phyloP scores from a whole-genome alignment of 1,140 invertebrate genomes.

The Lordiphosa mommai region DNA sequence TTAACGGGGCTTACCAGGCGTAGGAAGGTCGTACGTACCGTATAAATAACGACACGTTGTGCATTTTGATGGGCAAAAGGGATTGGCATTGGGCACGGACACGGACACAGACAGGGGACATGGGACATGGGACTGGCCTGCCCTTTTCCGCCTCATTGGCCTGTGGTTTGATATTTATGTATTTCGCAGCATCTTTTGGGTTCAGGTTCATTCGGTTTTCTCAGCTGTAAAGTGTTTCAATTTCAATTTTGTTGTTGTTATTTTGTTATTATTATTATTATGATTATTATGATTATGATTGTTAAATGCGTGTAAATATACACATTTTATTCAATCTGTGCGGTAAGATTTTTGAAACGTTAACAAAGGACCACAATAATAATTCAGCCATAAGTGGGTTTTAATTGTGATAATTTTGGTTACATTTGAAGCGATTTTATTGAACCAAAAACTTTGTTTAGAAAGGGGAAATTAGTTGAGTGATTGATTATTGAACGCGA shows the following conservation, averaged over 20 bases:
- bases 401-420: no score
- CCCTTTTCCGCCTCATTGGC: conserved; percentile 69
- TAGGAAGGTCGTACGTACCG: conserved; percentile 10
- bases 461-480: no score
- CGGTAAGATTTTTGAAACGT: no score
- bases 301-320: conserved; percentile 44
- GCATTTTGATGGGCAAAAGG: conserved; percentile 61
- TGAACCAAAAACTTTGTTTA: no score
- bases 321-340: conserved; percentile 13
- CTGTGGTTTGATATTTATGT: conserved; percentile 10
- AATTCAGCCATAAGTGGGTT: no score
- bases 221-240: conserved; percentile 38
- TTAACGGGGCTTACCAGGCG: conserved; percentile 14
- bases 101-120: conserved; percentile 2
- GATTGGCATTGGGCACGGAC: conserved; percentile 16
- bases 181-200: conserved; percentile 2
- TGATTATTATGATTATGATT: conserved; percentile 46
- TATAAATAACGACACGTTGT: conserved; percentile 71
- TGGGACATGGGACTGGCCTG: conserved; percentile 25
- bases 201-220: conserved; percentile 8
- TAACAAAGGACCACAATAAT: no score
- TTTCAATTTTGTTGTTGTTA: conserved; percentile 31
- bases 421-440: no score
- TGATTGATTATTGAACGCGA: no score
- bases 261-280: conserved; percentile 10